A percentile compares a stretch with the other conserved stretches of the same genome.
Conservation (phyloP, 2,113 vertebrate species). For the Hyperopisus bebe region DNA sequence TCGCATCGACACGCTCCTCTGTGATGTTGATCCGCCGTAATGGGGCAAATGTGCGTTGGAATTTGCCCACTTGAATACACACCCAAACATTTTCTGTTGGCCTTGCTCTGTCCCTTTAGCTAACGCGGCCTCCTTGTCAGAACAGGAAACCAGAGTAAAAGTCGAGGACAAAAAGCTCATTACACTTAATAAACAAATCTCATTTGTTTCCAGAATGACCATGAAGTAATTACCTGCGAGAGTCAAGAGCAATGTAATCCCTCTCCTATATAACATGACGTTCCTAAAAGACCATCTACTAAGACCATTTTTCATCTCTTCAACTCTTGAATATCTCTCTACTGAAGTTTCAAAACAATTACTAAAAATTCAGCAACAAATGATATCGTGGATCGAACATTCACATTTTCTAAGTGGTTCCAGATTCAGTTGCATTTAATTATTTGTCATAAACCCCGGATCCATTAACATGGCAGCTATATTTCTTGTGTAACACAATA, state of each 20-base stretch:
- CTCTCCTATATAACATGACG: slow-evolving; percentile 40
- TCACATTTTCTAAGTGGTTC: background rate
- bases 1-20: slow-evolving; percentile 70
- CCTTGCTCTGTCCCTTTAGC: slow-evolving; percentile 73
- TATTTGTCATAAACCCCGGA: background rate
- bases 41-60: slow-evolving; percentile 88
- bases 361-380: background rate
- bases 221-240: slow-evolving; percentile 24
- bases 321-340: background rate
- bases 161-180: slow-evolving; percentile 58
- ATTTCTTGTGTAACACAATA: slow-evolving; percentile 4
- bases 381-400: background rate
- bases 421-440: background rate
- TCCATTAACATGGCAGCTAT: background rate
- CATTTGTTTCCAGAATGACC: slow-evolving; percentile 30
- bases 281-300: slow-evolving; percentile 38
- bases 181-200: slow-evolving; percentile 72
- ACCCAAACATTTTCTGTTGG: slow-evolving; percentile 85
- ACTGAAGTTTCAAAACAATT: background rate
- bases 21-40: slow-evolving; percentile 90
- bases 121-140: slow-evolving; percentile 75
- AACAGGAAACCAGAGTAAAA: slow-evolving; percentile 40
- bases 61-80: slow-evolving; percentile 87
- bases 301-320: background rate
- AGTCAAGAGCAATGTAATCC: slow-evolving; percentile 45